These are phyloP conservation scores for Habropoda laboriosa DNA, from an alignment of 1,140 invertebrate genomes.

Conservation along the genomic window DNA sequence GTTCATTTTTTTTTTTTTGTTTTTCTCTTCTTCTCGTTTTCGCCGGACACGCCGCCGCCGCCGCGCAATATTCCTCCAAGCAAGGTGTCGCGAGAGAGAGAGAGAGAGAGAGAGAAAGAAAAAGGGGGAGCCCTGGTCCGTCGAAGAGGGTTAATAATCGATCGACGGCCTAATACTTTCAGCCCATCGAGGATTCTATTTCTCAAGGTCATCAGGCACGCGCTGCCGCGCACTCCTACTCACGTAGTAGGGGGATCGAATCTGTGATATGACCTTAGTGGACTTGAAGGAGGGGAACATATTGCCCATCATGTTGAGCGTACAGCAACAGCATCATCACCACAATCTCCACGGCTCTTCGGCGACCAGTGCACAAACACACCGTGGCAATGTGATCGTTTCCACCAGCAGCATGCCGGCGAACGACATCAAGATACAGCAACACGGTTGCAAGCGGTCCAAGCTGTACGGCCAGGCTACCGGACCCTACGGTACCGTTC, in stretches of 20 bases:
- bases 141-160: conserved; percentile 15
- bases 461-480: conserved; percentile 77
- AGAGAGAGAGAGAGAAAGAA: too few relatives aligned
- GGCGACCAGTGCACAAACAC: conserved; percentile 56
- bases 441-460: conserved; percentile 70
- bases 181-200: conserved; percentile 40
- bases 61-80: neutral
- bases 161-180: neutral
- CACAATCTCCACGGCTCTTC: conserved; percentile 62
- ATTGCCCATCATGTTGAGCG: conserved; percentile 77
- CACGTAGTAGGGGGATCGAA: conserved; percentile 49
- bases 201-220: conserved; percentile 66
- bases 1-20: neutral
- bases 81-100: conserved; percentile 20
- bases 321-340: conserved; percentile 77
- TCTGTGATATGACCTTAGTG: conserved; percentile 80
- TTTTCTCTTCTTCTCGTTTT: neutral
- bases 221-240: conserved; percentile 57
- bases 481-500: conserved; percentile 78
- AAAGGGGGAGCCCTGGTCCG: neutral
- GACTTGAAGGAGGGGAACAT: conserved; percentile 64
- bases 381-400: conserved; percentile 78
- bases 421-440: conserved; percentile 59
- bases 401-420: conserved; percentile 65
- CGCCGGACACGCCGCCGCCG: neutral